A percentile compares a stretch with the other conserved stretches of the same genome.
phyloP scores from a whole-genome alignment of 2,797 vertebrate species.

The Cygnus olor region DNA sequence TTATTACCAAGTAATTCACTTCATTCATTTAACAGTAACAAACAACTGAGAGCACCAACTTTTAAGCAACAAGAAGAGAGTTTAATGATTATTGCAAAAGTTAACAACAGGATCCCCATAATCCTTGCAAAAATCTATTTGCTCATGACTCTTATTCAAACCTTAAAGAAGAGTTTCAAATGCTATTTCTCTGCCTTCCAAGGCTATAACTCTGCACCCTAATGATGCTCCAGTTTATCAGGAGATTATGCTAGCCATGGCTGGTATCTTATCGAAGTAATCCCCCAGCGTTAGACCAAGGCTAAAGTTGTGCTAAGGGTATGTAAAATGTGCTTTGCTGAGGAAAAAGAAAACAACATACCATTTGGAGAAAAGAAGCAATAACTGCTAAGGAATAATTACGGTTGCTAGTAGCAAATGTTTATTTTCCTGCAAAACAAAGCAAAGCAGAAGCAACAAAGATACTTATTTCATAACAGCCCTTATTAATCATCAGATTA shows the following conservation, averaged over 20 bases:
- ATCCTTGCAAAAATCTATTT: slow-evolving; percentile 16
- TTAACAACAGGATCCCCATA: neutral
- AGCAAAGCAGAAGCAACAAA: neutral
- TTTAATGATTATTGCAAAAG: neutral
- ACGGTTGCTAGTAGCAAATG: neutral
- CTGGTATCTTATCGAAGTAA: slow-evolving; percentile 40
- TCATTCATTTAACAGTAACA: neutral
- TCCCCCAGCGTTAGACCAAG: neutral
- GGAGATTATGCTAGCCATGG: neutral
- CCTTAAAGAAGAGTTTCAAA: neutral
- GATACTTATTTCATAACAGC: neutral
- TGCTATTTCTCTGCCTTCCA: slow-evolving; percentile 4
- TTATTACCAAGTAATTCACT: neutral
- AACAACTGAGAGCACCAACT: neutral
- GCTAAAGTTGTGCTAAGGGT: neutral
- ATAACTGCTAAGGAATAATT: neutral
- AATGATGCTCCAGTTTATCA: slow-evolving; percentile 7
- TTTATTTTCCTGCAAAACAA: slow-evolving; percentile 4
- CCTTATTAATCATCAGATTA: neutral
- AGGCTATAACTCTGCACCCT: neutral
- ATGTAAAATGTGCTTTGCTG: neutral
- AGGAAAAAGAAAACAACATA: neutral
- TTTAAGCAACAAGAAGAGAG: neutral
- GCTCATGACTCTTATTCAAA: neutral
- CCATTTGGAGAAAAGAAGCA: neutral